phyloP scores from a whole-genome alignment of 2,888 invertebrate genomes.

The Epsilonema sp. region DNA sequence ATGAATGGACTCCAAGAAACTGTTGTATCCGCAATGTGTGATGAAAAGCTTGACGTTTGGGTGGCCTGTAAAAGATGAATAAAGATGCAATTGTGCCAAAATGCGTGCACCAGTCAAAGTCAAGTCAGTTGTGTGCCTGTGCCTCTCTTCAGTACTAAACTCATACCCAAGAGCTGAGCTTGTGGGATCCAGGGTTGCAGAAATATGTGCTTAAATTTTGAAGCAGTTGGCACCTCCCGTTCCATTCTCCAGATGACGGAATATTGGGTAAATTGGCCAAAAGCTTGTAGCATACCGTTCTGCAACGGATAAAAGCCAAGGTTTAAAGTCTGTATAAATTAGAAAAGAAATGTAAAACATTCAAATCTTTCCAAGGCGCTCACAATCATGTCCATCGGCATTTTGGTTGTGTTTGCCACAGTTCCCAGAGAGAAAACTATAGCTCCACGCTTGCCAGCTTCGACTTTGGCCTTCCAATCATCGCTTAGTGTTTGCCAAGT shows the following conservation, averaged over 20 bases:
- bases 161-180: conserved; percentile 21
- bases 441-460: too few relatives aligned
- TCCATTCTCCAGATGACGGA: conserved; percentile 25
- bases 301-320: too few relatives aligned
- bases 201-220: conserved; percentile 15
- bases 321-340: too few relatives aligned
- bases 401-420: conserved; percentile 25
- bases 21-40: conserved; percentile 27
- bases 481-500: too few relatives aligned
- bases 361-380: too few relatives aligned
- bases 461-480: too few relatives aligned
- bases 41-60: conserved; percentile 20
- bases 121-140: too few relatives aligned
- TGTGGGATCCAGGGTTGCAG: conserved; percentile 24
- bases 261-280: conserved; percentile 16
- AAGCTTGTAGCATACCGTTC: conserved; percentile 21
- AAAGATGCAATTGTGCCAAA: too few relatives aligned
- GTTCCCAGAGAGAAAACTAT: conserved; percentile 20
- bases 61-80: conserved; percentile 16
- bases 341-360: too few relatives aligned
- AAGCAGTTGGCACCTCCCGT: conserved; percentile 14
- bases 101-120: too few relatives aligned
- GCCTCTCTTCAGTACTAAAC: too few relatives aligned
- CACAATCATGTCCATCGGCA: conserved; percentile 21
- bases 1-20: conserved; percentile 21